Conservation (phyloP, 2,797 vertebrate species). For the Trachops cirrhosus region DNA sequence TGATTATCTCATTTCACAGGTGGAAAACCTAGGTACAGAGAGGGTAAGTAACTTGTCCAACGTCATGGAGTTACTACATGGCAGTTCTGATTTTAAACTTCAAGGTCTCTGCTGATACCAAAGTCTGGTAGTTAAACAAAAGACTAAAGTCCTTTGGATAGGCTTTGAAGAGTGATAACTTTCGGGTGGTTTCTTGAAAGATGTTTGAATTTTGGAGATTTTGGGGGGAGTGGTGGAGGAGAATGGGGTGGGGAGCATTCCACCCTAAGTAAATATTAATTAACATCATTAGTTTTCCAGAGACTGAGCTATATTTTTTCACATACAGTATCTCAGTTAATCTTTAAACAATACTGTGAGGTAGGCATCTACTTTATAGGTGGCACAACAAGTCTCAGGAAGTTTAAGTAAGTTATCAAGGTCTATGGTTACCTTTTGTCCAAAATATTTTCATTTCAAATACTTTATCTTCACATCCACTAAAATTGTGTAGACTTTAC, state of each 20-base stretch:
- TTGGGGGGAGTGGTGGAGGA: fast-evolving
- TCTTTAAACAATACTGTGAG: background rate
- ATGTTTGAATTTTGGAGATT: background rate
- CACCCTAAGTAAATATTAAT: slow-evolving; percentile 21
- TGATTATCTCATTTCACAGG: background rate
- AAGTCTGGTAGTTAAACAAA: slow-evolving; percentile 13
- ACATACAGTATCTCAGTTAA: slow-evolving; percentile 21
- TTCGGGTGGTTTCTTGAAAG: slow-evolving; percentile 18
- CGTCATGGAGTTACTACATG: slow-evolving; percentile 20
- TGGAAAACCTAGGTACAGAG: slow-evolving; percentile 3
- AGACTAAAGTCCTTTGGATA: background rate
- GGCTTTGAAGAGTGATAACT: background rate
- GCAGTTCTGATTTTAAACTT: slow-evolving; percentile 16
- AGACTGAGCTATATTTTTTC: background rate
- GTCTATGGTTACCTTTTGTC: background rate
- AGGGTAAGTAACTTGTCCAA: slow-evolving; percentile 16
- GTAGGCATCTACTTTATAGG: slow-evolving; percentile 27
- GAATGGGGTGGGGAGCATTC: background rate
- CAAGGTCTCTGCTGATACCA: background rate
- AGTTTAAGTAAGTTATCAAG: slow-evolving; percentile 30
- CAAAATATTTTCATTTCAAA: slow-evolving; percentile 14
- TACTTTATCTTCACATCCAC: background rate
- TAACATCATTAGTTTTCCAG: slow-evolving; percentile 14
- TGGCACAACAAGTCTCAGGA: slow-evolving; percentile 35
- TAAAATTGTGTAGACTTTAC: background rate